Conservation (phyloP, 2,888 invertebrate genomes). For the Zygaena filipendulae region DNA sequence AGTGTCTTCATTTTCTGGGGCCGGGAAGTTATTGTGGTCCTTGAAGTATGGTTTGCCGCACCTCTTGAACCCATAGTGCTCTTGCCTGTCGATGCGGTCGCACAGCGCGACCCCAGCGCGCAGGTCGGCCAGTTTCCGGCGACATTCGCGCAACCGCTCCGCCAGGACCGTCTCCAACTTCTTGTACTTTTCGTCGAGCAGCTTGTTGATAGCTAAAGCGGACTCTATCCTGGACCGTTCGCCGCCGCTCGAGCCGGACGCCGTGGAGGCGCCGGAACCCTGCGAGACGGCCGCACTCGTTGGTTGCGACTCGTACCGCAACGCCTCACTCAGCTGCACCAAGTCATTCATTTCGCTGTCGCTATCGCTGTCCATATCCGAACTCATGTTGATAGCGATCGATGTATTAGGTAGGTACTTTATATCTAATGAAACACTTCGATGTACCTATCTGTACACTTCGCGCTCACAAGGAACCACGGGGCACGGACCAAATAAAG, state of each 20-base stretch:
- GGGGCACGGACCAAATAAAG: too few relatives aligned
- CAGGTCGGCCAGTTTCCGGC: slow-evolving; percentile 27
- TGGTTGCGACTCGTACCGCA: slow-evolving; percentile 21
- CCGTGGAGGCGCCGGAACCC: slow-evolving; percentile 11
- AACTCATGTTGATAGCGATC: slow-evolving; percentile 1
- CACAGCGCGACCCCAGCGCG: slow-evolving; percentile 11
- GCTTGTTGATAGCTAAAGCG: slow-evolving; percentile 41
- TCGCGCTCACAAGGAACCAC: too few relatives aligned
- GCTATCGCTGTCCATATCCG: slow-evolving; percentile 22
- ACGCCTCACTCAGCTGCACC: slow-evolving; percentile 22
- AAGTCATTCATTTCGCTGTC: slow-evolving; percentile 27
- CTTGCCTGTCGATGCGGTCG: slow-evolving; percentile 19
- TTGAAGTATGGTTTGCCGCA: slow-evolving; percentile 77
- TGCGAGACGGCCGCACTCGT: slow-evolving; percentile 14
- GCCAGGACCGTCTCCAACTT: slow-evolving; percentile 35
- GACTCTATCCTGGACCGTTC: slow-evolving; percentile 27
- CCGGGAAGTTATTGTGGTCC: slow-evolving; percentile 59
- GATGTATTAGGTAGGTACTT: too few relatives aligned
- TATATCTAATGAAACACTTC: too few relatives aligned
- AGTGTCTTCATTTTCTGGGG: slow-evolving; percentile 72
- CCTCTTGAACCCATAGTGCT: slow-evolving; percentile 30
- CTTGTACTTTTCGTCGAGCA: slow-evolving; percentile 34
- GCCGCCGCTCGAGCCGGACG: slow-evolving; percentile 11
- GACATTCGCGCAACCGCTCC: slow-evolving; percentile 36
- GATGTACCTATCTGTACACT: too few relatives aligned